Evolutionary conservation across 2,797 vertebrate genomes (phyloP), one percentile per base, ranked within the genome.

Genomic region (Mus minutoides): DNA sequence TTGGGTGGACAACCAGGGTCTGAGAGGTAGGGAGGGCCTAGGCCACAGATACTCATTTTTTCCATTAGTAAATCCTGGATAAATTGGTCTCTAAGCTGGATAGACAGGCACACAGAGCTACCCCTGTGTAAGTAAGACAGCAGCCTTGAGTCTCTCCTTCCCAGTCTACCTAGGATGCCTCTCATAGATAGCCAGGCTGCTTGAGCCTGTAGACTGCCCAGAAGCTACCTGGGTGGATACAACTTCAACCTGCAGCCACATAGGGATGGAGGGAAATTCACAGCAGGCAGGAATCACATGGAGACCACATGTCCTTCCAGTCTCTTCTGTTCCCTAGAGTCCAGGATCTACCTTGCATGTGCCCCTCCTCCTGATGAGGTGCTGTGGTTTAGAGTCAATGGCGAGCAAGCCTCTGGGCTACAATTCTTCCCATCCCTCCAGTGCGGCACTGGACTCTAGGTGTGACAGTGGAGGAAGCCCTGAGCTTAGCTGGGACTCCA

Each of bases 281-380:
- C 34, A 90, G 29, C 6, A 19, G 24, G 1, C 58, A 19, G 2
- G 34, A 69, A 40, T 17, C 19, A 9, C 17, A 0, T 7, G 13
- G 37, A 21, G 26, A 31, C 34, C 4, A 0, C 14, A 1, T 34
- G 24, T 7, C 8, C 19, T 29, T 58, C 43, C 21, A 1, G 0
- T 12, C 4, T 43, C 54, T 24, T 60, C 54, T 46, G 24, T 31
- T 67, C 13, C 34, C 43, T 46, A 12, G 64, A 77, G n/a, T n/a
- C 58, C 29, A n/a, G 71, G 0, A 5, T 78, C 34, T 4, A 21
- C 43, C 58, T 60, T 31, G 7, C 4, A n/a, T 2, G 37, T 16
- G 0, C 1, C 5, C 37, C 37, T 3, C 58, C 24, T 56, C 54
- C 31, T 54, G 52, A 2, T 12, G 67, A 73, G 60, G 76, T 6